Base-by-base conservation (phyloP, 2,113 vertebrate species). In the Sinocyclocheilus anshuiensis region DNA sequence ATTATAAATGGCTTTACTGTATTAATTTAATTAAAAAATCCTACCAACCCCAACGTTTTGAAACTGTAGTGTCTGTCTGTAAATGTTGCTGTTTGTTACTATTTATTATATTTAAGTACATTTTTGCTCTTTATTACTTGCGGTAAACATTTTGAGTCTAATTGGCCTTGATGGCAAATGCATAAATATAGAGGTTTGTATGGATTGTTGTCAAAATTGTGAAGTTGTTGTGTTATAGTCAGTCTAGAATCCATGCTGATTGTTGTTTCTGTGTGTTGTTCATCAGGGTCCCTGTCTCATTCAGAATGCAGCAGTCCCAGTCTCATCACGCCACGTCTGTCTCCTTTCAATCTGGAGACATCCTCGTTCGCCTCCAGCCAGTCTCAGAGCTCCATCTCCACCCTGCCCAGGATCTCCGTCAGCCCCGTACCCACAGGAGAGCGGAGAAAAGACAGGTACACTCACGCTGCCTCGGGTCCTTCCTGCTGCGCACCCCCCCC, bases 271-370 rank as follows among this genome's bases (percentile, higher is more conserved):
- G 22, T 77, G 29, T 78, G 50, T 78, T 83, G 50, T 55, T 33
- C 16, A 45, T 55, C 92, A 98, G 98, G 97, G 33, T 99, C 97
- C 0, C 90, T 98, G 90, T 98, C 98, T 0, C 97, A 97, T 87
- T 99, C 97, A 0, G 98, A 99, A 90, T 98, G 98, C 90, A 99
- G 97, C 95, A 98, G 97, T 88, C 97, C 97, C 89, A 96, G 97
- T 90, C 93, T 98, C 88, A 95, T 97, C 93, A 99, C 98, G 0
- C 98, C 98, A 83, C 98, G 97, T 0, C 97, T 97, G 86, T 99
- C 98, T 0, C 98, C 98, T 12, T 95, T 98, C 77, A 99, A 97
- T 88, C 90, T 98, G 84, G 97, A 99, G 92, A 97, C 97, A 0
- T 96, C 97, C 48, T 98, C 97, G 7, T 97, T 97, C 1, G 90